phyloP scores from a whole-genome alignment of 2,113 vertebrate species.

The Rissa tridactyla region DNA sequence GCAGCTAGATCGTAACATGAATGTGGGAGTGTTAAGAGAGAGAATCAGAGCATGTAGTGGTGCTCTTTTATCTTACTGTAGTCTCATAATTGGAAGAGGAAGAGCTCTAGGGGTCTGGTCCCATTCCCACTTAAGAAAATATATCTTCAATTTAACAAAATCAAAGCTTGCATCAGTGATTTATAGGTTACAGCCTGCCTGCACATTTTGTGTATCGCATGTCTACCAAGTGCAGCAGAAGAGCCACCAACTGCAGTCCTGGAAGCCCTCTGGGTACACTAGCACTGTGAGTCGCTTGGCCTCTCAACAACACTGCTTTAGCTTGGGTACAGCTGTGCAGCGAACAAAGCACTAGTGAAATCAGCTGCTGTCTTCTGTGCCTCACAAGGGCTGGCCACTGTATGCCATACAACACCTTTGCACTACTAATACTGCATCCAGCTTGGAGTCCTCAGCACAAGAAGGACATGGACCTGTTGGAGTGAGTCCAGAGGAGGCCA shows the following conservation, averaged over 20 bases:
- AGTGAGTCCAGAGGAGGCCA: neutral
- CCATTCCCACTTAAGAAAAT: neutral
- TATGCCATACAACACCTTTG: too few relatives aligned
- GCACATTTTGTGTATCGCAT: neutral
- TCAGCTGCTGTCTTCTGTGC: fast-evolving
- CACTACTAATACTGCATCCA: neutral
- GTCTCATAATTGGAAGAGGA: fast-evolving
- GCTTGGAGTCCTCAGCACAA: neutral
- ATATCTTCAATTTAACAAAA: neutral
- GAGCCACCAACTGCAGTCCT: neutral
- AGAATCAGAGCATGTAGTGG: neutral
- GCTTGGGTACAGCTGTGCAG: too few relatives aligned
- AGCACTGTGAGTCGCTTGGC: neutral
- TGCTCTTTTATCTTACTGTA: neutral
- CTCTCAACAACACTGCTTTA: too few relatives aligned
- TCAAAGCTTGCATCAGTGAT: neutral
- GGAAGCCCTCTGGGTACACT: neutral
- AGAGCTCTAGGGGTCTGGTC: neutral
- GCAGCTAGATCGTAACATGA: neutral
- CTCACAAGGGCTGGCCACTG: neutral
- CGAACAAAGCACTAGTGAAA: neutral
- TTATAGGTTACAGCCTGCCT: neutral
- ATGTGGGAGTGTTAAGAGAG: neutral
- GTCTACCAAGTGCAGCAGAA: neutral
- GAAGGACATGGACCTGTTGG: neutral